Evolutionary conservation across 2,888 invertebrate species (phyloP).

Genomic region (Chirona hameri): DNA sequence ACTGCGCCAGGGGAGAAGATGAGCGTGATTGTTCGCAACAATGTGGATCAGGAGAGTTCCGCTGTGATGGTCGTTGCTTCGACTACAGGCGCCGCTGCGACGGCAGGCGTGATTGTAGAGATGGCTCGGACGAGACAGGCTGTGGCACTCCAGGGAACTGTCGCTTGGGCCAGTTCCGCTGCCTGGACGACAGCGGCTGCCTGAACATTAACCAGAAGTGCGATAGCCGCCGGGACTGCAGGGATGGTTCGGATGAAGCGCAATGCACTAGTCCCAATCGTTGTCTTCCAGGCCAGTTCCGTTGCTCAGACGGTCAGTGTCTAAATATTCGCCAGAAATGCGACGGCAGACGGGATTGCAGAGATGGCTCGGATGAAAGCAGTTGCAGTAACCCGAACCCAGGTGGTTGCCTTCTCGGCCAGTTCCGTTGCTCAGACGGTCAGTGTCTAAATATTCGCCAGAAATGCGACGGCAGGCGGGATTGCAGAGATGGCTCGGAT

Average conservation of each 20-base stretch:
- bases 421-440: constrained; percentile 1
- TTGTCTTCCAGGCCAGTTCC: background rate
- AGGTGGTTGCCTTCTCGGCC: background rate
- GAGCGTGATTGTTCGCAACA: background rate
- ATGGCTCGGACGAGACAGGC: background rate
- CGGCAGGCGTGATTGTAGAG: too few relatives aligned
- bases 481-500: background rate
- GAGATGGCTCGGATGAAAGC: background rate
- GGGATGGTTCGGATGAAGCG: background rate
- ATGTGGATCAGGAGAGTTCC: background rate
- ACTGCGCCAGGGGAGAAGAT: background rate
- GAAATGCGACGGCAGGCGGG: background rate
- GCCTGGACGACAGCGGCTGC: background rate
- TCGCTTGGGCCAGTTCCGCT: background rate
- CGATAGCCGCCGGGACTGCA: background rate
- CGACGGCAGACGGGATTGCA: background rate
- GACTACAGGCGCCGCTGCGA: background rate
- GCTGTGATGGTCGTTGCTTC: background rate
- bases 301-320: background rate
- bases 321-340: background rate
- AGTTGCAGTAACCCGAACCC: background rate
- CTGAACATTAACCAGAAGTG: background rate
- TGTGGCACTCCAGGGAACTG: too few relatives aligned
- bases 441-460: background rate
- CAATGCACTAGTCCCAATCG: background rate